Conservation (phyloP, 2,888 invertebrate genomes). For the Lissonota sp. region DNA sequence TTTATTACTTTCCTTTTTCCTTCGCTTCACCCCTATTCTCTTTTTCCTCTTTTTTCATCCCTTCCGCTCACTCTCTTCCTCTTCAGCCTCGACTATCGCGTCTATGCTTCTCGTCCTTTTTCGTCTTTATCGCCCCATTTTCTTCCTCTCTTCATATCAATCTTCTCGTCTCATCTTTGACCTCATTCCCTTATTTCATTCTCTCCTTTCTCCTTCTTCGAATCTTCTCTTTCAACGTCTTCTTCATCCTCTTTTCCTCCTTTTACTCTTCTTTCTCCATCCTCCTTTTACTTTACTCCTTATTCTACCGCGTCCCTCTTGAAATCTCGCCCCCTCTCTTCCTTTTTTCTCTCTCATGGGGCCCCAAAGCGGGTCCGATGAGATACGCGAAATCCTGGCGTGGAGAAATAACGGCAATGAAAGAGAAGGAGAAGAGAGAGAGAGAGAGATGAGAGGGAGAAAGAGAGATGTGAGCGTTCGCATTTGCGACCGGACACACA, state of each 20-base stretch:
- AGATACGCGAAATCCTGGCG: constrained; percentile 50
- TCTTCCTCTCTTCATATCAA: background rate
- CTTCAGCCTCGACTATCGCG: constrained; percentile 2
- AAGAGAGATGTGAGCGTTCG: background rate
- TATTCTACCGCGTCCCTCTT: background rate
- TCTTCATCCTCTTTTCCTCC: background rate
- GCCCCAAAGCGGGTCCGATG: background rate
- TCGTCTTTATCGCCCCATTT: background rate
- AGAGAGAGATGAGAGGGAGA: constrained; percentile 27
- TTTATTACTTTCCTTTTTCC: constrained; percentile 1
- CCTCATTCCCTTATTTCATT: background rate
- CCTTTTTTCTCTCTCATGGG: constrained; percentile 32
- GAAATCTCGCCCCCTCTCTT: background rate
- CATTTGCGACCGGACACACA: constrained; percentile 50
- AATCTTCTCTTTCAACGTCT: background rate
- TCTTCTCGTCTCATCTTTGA: background rate
- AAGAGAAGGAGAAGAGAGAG: constrained; percentile 1
- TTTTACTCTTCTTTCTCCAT: background rate
- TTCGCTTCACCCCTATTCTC: background rate
- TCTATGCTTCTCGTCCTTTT: constrained; percentile 2
- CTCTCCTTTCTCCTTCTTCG: background rate
- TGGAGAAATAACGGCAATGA: constrained; percentile 60
- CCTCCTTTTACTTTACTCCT: too few species aligned
- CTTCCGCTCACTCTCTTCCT: constrained; percentile 4
- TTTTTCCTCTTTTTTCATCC: too few species aligned